A percentile compares a stretch with the other conserved stretches of the same genome.
Conservation (phyloP, 2,797 vertebrate genomes). For the Oreonectes daqikongensis region DNA sequence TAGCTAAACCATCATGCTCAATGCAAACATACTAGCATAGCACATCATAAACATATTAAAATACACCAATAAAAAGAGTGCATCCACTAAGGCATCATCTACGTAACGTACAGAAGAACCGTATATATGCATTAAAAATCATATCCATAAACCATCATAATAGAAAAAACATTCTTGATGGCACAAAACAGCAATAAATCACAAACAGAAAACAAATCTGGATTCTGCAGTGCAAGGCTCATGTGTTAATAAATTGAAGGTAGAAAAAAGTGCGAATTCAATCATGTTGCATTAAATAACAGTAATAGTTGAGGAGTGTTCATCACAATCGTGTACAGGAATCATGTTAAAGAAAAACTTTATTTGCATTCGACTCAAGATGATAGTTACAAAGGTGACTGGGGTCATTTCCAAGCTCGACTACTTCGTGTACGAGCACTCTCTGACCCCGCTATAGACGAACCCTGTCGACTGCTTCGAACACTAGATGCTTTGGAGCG, state of each 20-base stretch:
- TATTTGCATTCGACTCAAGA: constrained; percentile 41
- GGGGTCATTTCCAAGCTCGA: constrained; percentile 85
- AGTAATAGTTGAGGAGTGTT: not conserved
- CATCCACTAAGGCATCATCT: not conserved
- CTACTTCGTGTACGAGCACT: constrained; percentile 70
- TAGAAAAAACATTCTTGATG: not conserved
- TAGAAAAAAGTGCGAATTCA: constrained; percentile 7
- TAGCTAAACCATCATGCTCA: constrained; percentile 11
- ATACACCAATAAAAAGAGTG: not conserved
- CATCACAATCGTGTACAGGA: constrained; percentile 32
- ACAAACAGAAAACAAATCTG: not conserved
- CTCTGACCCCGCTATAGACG: constrained; percentile 56
- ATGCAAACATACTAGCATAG: not conserved
- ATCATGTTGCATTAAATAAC: not conserved
- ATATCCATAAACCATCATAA: not conserved
- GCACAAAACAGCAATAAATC: not conserved
- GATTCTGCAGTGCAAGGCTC: constrained; percentile 4
- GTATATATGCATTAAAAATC: not conserved
- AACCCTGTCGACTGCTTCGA: constrained; percentile 66
- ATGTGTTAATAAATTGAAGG: not conserved
- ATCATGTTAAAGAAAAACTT: constrained; percentile 27
- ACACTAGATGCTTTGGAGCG: constrained; percentile 67
- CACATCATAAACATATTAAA: not conserved
- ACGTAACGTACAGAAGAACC: not conserved
- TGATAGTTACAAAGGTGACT: not conserved